Evolutionary conservation across 2,113 vertebrate species (phyloP).

Genomic region (Vulpes lagopus): DNA sequence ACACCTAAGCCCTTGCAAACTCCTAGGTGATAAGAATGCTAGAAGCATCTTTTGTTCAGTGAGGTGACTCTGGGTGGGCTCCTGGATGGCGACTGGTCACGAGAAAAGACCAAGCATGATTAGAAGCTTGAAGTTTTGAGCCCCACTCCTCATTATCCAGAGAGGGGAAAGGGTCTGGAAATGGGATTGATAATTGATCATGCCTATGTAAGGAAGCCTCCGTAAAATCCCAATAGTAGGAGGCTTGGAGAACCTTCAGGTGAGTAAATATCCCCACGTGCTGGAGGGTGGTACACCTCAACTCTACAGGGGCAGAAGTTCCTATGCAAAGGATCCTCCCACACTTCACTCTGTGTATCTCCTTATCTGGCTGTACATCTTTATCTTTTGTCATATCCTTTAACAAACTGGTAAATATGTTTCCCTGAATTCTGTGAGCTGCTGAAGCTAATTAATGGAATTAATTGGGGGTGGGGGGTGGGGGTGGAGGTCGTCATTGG

Average conservation of each 20-base stretch:
- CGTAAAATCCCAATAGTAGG: not conserved
- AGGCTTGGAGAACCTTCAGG: not conserved
- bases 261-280: too few species aligned
- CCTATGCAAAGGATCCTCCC: not conserved
- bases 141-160: not conserved
- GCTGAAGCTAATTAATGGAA: not conserved
- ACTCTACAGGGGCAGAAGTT: not conserved
- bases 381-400: not conserved
- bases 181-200: not conserved
- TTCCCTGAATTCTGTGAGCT: not conserved
- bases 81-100: not conserved
- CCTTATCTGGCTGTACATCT: not conserved
- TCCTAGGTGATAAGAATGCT: not conserved
- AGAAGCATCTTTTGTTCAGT: not conserved
- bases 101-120: not conserved
- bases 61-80: not conserved
- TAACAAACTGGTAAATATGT: not conserved
- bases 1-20: not conserved
- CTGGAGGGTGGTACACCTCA: not conserved
- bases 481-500: not conserved
- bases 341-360: not conserved
- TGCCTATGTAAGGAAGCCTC: not conserved
- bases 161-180: not conserved
- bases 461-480: not conserved
- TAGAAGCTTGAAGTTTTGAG: not conserved